A percentile compares a stretch with the other conserved stretches of the same genome.
Conservation (phyloP, 2,113 vertebrate genomes). For the Apus apus region DNA sequence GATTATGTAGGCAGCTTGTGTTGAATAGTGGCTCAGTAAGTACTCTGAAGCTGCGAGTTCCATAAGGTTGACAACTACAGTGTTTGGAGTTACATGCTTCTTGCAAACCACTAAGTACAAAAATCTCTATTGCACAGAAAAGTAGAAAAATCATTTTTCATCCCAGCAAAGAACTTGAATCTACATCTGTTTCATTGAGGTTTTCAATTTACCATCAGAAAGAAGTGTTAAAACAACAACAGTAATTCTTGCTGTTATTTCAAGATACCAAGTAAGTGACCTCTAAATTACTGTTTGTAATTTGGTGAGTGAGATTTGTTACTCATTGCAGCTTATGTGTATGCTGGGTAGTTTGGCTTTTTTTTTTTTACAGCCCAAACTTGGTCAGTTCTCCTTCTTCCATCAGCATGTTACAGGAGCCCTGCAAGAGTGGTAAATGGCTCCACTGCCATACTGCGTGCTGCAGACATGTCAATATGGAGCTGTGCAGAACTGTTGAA, state of each 20-base stretch:
- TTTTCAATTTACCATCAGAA: neutral
- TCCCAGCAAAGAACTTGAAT: neutral
- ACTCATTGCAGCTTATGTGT: neutral
- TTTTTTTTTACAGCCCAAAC: neutral
- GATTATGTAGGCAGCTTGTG: fast-evolving
- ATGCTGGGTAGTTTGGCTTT: neutral
- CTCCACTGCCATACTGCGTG: fast-evolving
- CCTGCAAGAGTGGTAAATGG: fast-evolving
- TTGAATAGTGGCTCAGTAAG: neutral
- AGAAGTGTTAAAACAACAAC: neutral
- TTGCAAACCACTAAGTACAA: neutral
- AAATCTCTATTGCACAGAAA: neutral
- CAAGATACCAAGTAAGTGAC: neutral
- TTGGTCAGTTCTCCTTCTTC: neutral
- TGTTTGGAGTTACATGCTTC: neutral
- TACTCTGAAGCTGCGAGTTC: neutral
- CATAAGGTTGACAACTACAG: neutral
- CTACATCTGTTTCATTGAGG: neutral
- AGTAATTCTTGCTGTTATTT: neutral
- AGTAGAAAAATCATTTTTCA: neutral
- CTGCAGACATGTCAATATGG: neutral
- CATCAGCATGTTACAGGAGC: neutral
- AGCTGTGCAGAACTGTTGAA: neutral
- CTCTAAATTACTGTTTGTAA: neutral
- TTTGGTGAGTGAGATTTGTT: neutral